Evolutionary conservation across 2,888 invertebrate species (phyloP).

Genomic region (Drosophila nr. perissopoda): DNA sequence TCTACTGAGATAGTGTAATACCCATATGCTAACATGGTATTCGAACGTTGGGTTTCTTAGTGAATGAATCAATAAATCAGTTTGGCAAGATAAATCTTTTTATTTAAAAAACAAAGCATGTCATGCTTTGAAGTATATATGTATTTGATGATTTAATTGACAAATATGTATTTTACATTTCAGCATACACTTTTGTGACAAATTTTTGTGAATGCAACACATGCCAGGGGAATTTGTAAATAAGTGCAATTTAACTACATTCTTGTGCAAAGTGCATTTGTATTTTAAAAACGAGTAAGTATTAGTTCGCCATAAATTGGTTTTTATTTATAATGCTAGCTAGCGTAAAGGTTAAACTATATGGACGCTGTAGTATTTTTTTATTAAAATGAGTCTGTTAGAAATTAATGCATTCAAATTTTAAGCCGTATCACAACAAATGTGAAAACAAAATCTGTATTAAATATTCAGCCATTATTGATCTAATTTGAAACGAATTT

Average conservation of each 20-base stretch:
- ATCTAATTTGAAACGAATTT: background rate
- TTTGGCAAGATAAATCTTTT: background rate
- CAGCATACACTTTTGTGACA: conserved; percentile 43
- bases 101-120: conserved; percentile 19
- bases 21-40: background rate
- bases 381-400: background rate
- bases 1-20: background rate
- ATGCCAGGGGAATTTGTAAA: conserved; percentile 27
- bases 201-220: conserved; percentile 49
- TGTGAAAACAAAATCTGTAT: background rate
- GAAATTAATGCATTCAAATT: background rate
- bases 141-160: conserved; percentile 13
- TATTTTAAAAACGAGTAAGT: conserved; percentile 39
- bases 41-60: background rate
- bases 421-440: background rate
- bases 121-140: conserved; percentile 1
- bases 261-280: conserved; percentile 50
- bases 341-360: background rate
- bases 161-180: conserved; percentile 23
- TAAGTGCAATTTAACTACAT: conserved; percentile 5
- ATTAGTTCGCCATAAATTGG: background rate
- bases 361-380: background rate
- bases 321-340: background rate
- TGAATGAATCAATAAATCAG: background rate
- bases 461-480: background rate